Conservation (phyloP, 2,113 vertebrate genomes). For the Noctilio leporinus region DNA sequence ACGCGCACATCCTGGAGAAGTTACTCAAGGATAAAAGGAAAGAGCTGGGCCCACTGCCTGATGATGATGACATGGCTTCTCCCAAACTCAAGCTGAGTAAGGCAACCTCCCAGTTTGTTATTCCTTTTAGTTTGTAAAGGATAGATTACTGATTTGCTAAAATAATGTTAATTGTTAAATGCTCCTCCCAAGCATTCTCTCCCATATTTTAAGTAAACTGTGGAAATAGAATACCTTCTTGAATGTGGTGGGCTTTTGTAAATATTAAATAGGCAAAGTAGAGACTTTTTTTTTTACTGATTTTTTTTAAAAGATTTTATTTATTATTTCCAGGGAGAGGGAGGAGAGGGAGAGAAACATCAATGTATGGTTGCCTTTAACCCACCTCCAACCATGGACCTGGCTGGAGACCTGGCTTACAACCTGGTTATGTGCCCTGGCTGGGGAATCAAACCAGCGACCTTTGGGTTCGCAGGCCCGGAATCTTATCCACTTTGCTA, state of each 20-base stretch:
- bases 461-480: too few species aligned
- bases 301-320: too few species aligned
- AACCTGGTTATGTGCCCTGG: too few species aligned
- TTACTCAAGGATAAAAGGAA: slow-evolving; percentile 93
- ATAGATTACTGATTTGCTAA: not conserved
- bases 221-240: not conserved
- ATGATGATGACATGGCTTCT: slow-evolving; percentile 95
- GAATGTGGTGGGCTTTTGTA: not conserved
- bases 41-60: slow-evolving; percentile 91
- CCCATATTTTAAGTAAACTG: slow-evolving; percentile 13
- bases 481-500: too few species aligned
- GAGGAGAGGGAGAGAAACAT: too few species aligned
- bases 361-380: too few species aligned
- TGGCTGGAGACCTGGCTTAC: too few species aligned
- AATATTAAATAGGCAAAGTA: not conserved
- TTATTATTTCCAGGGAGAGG: too few species aligned
- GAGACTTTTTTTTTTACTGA: not conserved
- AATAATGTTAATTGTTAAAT: not conserved
- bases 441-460: too few species aligned
- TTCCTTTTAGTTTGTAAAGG: not conserved
- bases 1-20: slow-evolving; percentile 95
- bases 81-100: slow-evolving; percentile 98
- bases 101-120: slow-evolving; percentile 54
- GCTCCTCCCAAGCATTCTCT: not conserved
- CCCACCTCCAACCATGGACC: too few species aligned